Conservation (phyloP, 2,888 invertebrate species). For the Pinctada fucata region DNA sequence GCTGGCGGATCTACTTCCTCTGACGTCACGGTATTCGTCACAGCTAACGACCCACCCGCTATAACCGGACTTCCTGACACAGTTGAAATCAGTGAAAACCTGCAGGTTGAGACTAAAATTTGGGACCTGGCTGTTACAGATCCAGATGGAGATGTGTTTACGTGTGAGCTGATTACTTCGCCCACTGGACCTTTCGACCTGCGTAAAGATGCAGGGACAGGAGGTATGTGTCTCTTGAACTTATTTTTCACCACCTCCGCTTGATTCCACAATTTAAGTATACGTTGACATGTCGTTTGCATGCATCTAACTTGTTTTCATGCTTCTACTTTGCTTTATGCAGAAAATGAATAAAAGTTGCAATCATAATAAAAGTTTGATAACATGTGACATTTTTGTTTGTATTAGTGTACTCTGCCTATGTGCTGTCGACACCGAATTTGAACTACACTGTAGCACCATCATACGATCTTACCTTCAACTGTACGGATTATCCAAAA, state of each 20-base stretch:
- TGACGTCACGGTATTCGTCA: constrained; percentile 17
- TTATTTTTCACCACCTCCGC: neutral
- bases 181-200: constrained; percentile 33
- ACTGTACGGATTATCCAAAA: constrained; percentile 30
- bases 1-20: constrained; percentile 25
- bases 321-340: too few species aligned
- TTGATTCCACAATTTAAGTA: neutral
- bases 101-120: constrained; percentile 15
- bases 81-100: constrained; percentile 23
- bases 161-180: constrained; percentile 9
- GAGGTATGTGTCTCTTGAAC: constrained; percentile 12
- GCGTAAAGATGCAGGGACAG: constrained; percentile 17
- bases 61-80: constrained; percentile 24
- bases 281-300: too few species aligned
- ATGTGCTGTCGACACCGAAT: constrained; percentile 12
- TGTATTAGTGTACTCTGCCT: constrained; percentile 24
- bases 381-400: neutral
- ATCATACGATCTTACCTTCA: constrained; percentile 17
- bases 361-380: too few species aligned
- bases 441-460: constrained; percentile 10
- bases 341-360: too few species aligned
- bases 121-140: constrained; percentile 30
- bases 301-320: too few species aligned
- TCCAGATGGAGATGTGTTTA: constrained; percentile 22
- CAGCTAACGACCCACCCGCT: constrained; percentile 22